phyloP scores from a whole-genome alignment of 2,113 vertebrate genomes.

The Hypomesus transpacificus region DNA sequence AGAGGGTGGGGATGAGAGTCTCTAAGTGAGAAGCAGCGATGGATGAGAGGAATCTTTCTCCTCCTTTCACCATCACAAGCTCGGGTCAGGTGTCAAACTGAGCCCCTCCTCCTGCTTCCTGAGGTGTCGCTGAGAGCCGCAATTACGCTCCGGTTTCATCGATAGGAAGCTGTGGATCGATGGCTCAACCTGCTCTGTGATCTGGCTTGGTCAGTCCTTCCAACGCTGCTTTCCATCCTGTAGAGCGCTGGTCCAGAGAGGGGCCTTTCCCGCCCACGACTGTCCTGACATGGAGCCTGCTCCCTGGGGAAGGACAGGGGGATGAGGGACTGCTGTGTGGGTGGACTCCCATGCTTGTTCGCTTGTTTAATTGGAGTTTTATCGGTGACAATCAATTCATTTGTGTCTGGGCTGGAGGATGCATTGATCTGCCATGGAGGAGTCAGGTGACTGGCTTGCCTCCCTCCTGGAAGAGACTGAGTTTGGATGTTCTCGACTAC shows the following conservation, averaged over 20 bases:
- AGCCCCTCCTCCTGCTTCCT: constrained; percentile 42
- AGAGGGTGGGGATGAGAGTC: no score
- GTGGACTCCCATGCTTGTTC: constrained; percentile 54
- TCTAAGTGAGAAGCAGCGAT: no score
- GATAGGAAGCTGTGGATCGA: constrained; percentile 57
- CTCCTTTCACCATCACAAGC: no score
- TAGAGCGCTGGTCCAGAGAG: no score
- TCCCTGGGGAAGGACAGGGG: constrained; percentile 47
- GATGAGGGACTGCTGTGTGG: constrained; percentile 55
- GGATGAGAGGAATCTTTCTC: no score
- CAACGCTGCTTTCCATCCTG: constrained; percentile 13
- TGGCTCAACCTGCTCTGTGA: constrained; percentile 17
- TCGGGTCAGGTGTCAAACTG: constrained; percentile 43
- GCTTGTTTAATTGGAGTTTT: constrained; percentile 78
- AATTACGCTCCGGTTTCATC: constrained; percentile 65
- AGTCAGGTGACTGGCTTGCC: constrained; percentile 50
- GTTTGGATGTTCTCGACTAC: no score
- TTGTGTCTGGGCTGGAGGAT: constrained; percentile 56
- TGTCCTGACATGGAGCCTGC: neutral
- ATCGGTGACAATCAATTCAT: constrained; percentile 77
- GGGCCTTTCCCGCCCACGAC: constrained; percentile 15
- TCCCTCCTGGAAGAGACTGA: no score
- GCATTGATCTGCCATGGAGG: constrained; percentile 71
- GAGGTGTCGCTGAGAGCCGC: constrained; percentile 52
- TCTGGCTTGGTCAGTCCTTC: constrained; percentile 13